Base-by-base conservation (phyloP, 2,797 vertebrate genomes). In the Onychomys arenicola region DNA sequence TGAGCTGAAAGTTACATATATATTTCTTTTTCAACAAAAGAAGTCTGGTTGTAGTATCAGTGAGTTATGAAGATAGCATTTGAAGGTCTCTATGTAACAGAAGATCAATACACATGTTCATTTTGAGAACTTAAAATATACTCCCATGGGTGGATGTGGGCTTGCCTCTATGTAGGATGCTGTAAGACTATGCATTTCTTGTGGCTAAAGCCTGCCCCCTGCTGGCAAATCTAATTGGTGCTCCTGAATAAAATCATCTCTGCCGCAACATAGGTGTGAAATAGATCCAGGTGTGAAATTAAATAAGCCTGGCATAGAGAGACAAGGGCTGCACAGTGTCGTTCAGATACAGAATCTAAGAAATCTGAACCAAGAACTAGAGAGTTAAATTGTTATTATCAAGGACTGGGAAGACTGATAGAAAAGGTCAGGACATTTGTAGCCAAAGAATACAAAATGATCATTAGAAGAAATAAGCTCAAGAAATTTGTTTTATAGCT, bases 121-220 rank as follows among this genome's bases (percentile, higher is more conserved):
- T 63, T n/a, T 71, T 85, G 81, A 90, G 52, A 57, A 4, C 19
- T 91, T 95, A 90, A 69, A 82, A 78, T 91, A 71, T 85, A 25
- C 14, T 32, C 32, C 27, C 2, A 0, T 16, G 16, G 11, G 37
- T 27, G 29, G 91, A 52, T 23, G 7, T 34, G 43, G 37, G 21
- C 37, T 86, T 85, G 34, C 23, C 37, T 77, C 10, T 52, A 0
- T 23, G 76, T 69, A 87, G 9, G 19, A 0, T 1, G 0, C 5
- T 19, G 52, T 1, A 10, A 52, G 52, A 5, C 21, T 13, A 43
- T 90, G 40, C 7, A 43, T 96, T 90, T 97, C 81, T 90, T 55
- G 12, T 73, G 67, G 97, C 78, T 91, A 71, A 91, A 89, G 94
- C 63, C 75, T 34, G 94, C 96, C 97, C 96, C 78, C 98, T 97